Evolutionary conservation across 2,888 invertebrate genomes (phyloP).

Genomic region (Aproaerema taeniolella): DNA sequence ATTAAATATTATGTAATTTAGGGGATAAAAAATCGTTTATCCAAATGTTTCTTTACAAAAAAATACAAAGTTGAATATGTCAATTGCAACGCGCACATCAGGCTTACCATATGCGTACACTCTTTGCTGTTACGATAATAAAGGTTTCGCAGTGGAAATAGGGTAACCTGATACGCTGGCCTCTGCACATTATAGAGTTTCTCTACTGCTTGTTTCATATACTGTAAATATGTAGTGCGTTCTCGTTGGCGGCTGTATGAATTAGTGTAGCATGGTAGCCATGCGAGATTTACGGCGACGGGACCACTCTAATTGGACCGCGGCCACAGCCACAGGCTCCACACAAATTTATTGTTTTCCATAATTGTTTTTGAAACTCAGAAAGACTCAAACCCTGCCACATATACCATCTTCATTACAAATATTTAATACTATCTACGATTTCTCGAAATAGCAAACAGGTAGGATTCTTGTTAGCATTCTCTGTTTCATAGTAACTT

Average conservation of each 20-base stretch:
- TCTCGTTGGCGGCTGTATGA: slow-evolving; percentile 62
- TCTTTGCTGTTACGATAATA: too few species aligned
- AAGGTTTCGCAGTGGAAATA: too few species aligned
- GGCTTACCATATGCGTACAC: too few species aligned
- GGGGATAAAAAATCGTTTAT: too few species aligned
- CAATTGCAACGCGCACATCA: too few species aligned
- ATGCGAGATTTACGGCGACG: slow-evolving; percentile 66
- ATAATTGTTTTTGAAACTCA: slow-evolving; percentile 69
- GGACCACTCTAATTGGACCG: slow-evolving; percentile 67
- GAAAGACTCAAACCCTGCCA: slow-evolving; percentile 38
- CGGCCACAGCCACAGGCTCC: slow-evolving; percentile 66
- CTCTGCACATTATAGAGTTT: too few species aligned
- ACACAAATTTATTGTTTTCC: slow-evolving; percentile 65
- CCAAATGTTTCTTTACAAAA: too few species aligned
- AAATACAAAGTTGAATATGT: too few species aligned
- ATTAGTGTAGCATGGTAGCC: slow-evolving; percentile 75
- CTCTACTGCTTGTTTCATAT: too few species aligned
- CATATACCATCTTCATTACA: slow-evolving; percentile 46
- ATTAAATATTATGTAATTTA: too few species aligned
- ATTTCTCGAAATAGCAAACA: slow-evolving; percentile 17
- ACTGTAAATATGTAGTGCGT: too few species aligned
- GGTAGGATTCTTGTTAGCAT: slow-evolving; percentile 20
- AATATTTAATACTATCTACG: slow-evolving; percentile 26
- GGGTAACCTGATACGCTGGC: too few species aligned
- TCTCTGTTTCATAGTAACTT: slow-evolving; percentile 18